These are phyloP conservation scores for Polylopha cassiicola DNA, from an alignment of 2,888 invertebrate genomes.

Conservation along the genomic window DNA sequence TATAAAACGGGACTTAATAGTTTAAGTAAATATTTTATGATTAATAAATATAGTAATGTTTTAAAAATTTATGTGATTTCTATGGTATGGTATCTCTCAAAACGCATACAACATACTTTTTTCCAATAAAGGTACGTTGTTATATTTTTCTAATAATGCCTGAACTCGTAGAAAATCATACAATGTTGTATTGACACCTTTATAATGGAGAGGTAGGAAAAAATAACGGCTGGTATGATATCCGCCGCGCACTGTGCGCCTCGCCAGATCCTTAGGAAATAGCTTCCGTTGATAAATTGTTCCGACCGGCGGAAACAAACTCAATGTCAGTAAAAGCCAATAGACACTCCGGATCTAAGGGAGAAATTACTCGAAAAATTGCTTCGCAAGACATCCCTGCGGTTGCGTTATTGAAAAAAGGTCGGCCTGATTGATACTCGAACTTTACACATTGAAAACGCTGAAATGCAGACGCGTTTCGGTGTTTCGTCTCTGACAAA, in stretches of 20 bases:
- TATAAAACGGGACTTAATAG: no score
- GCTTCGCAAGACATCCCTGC: constrained; percentile 52
- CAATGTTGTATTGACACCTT: constrained; percentile 18
- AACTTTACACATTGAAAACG: constrained; percentile 73
- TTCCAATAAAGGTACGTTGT: no score
- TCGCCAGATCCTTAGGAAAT: constrained; percentile 24
- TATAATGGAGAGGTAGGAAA: constrained; percentile 20
- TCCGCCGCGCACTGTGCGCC: constrained; percentile 4
- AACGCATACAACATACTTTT: no score
- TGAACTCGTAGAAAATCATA: constrained; percentile 5
- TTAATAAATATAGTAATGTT: no score
- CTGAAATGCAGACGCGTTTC: constrained; percentile 59
- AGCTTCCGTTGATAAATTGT: constrained; percentile 40
- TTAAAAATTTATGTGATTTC: no score
- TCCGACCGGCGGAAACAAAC: constrained; percentile 39
- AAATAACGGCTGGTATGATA: constrained; percentile 7
- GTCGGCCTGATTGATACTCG: constrained; percentile 72
- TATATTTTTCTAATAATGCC: no score
- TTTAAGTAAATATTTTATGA: no score
- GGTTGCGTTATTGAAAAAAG: constrained; percentile 73
- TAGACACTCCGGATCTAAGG: constrained; percentile 50
- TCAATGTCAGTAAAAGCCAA: constrained; percentile 36
- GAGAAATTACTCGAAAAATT: constrained; percentile 69
- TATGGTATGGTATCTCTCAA: no score
- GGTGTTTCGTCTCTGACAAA: constrained; percentile 66